phyloP scores from a whole-genome alignment of 2,797 vertebrate genomes.

The Sarcoramphus papa region DNA sequence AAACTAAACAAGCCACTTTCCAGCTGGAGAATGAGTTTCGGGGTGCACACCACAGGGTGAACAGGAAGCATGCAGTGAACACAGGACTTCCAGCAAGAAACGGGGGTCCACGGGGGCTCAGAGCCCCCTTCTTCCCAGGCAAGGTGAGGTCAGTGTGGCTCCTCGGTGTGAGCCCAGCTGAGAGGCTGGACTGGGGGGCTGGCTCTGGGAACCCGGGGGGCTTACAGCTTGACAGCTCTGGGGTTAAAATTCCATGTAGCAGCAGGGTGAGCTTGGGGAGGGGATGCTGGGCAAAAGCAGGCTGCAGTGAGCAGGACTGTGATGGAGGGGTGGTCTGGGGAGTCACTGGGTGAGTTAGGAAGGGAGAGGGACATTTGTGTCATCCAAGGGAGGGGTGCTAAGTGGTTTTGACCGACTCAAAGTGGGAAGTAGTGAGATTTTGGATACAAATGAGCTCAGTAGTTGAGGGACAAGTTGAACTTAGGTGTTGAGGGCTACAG shows the following conservation, averaged over 20 bases:
- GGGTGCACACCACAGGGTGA: neutral
- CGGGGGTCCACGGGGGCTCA: accelerated
- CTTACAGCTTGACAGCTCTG: neutral
- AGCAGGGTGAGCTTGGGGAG: neutral
- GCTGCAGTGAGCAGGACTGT: neutral
- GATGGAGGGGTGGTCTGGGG: neutral
- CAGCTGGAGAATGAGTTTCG: neutral
- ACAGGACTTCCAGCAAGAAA: neutral
- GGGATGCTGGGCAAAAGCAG: neutral
- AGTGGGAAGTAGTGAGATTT: neutral
- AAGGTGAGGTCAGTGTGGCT: neutral
- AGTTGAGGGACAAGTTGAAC: neutral
- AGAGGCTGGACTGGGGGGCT: neutral
- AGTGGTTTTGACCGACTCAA: neutral
- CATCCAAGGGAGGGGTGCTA: neutral
- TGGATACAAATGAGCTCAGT: neutral
- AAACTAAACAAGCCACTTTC: neutral
- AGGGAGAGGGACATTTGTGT: neutral
- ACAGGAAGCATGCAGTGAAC: neutral
- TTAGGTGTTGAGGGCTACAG: neutral
- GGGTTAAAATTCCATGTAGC: neutral
- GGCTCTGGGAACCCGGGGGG: neutral
- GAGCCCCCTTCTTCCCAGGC: neutral
- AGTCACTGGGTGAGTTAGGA: neutral
- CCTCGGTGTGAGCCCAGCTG: neutral